phyloP scores from a whole-genome alignment of 2,113 vertebrate species.

The Diadophis punctatus region DNA sequence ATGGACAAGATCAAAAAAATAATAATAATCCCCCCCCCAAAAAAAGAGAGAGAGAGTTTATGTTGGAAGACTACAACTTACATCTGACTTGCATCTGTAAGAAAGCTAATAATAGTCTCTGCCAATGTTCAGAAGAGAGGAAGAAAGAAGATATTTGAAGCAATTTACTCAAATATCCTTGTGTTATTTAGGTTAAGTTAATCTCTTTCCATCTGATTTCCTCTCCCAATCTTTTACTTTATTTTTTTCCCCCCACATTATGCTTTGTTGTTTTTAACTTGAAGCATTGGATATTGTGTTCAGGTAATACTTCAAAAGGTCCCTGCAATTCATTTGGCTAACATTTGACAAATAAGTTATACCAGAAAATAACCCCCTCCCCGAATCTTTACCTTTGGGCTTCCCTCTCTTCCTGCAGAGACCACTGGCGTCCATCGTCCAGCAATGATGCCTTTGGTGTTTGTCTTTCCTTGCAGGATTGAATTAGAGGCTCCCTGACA shows the following conservation, averaged over 20 bases:
- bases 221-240: not conserved
- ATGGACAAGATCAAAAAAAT: not conserved
- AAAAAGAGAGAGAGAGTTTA: not conserved
- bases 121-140: not conserved
- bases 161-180: not conserved
- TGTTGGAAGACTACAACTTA: not conserved
- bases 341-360: not conserved
- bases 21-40: no score
- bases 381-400: not conserved
- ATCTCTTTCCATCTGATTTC: not conserved
- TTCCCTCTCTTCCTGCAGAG: not conserved
- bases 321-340: not conserved
- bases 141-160: not conserved
- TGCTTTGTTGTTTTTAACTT: not conserved
- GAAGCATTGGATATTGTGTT: not conserved
- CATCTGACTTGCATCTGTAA: not conserved
- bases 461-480: constrained; percentile 63
- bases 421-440: not conserved
- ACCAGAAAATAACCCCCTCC: not conserved
- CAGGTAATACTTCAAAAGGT: not conserved
- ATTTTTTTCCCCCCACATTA: not conserved
- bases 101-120: not conserved
- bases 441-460: constrained; percentile 35
- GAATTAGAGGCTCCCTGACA: constrained; percentile 65
- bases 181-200: not conserved